Base-by-base conservation (phyloP, 2,113 vertebrate genomes). In the Myrmophylax atrothorax region DNA sequence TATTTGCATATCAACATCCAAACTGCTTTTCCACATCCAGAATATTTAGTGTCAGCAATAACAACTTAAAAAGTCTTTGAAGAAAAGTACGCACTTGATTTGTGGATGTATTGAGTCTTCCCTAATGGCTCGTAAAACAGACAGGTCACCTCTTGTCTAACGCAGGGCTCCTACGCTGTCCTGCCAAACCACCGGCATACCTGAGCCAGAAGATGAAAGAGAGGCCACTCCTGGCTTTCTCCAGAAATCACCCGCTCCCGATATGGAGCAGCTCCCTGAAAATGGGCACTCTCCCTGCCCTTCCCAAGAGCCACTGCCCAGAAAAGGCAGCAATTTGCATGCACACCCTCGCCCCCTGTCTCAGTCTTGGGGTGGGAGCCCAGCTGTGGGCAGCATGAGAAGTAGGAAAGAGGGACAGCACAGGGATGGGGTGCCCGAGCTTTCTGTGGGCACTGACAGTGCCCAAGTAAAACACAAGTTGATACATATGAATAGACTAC, bases 161-260 rank as follows among this genome's bases (percentile, higher is more conserved):
- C 10, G 42, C 3, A 2, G 17, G 49, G 22, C 37, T 91, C 73
- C 74, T 46, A 78, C 0, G 6, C 42, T 62, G 38, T n/a, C 44
- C 23, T 8, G 46, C 11, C 58, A 79, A 79, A 78, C 33, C 49
- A 47, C 1, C 19, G 75, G 15, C 38, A 76, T 35, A 40, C 12
- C 28, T 0, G 1, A 73, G 78, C 15, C 73, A 49, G 10, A 55
- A 25, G 73, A 73, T 0, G 7, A 56, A 35, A 35, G n/a, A 69
- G 38, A 66, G 40, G 37, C 14, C n/a, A 33, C 24, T 76, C 26
- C n/a, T 60, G 68, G 25, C 64, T 74, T 59, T 81, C 15, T 18
- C 26, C 0, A 0, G 38, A n/a, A 46, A 16, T 5, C 2, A 8
- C 15, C 23, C 46, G 38, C 16, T 28, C 10, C 19, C 19, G 6